A percentile compares a stretch with the other conserved stretches of the same genome.
phyloP scores from a whole-genome alignment of 2,113 vertebrate genomes.

The Microtus ochrogaster region DNA sequence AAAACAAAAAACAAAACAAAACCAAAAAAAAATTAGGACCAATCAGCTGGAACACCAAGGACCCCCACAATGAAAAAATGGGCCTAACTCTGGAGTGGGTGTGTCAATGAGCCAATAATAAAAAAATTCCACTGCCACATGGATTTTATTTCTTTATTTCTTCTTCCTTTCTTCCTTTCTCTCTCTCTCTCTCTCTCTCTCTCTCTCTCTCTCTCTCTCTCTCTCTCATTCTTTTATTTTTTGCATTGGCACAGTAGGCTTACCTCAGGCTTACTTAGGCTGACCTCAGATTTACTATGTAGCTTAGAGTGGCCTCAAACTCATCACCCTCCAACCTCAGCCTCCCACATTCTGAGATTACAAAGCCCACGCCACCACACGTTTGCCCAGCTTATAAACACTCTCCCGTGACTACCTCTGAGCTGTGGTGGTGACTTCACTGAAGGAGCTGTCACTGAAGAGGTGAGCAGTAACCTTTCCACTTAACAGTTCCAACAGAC shows the following conservation, averaged over 20 bases:
- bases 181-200: too few species aligned
- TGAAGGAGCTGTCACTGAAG: neutral
- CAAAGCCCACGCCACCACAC: neutral
- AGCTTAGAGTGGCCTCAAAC: neutral
- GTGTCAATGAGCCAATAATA: neutral
- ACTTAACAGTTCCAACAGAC: fast-evolving
- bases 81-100: neutral
- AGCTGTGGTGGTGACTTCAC: fast-evolving
- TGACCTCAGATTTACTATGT: neutral
- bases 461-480: fast-evolving
- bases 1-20: too few species aligned
- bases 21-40: neutral
- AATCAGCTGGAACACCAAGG: neutral
- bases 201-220: too few species aligned
- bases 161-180: too few species aligned
- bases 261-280: neutral
- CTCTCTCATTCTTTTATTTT: too few species aligned
- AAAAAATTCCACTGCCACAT: neutral
- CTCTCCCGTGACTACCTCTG: neutral
- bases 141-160: too few species aligned
- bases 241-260: neutral
- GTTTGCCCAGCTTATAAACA: neutral
- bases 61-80: neutral
- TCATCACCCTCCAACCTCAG: neutral
- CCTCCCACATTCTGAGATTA: neutral